phyloP scores from a whole-genome alignment of 2,113 vertebrate genomes.

The Mixornis gularis region DNA sequence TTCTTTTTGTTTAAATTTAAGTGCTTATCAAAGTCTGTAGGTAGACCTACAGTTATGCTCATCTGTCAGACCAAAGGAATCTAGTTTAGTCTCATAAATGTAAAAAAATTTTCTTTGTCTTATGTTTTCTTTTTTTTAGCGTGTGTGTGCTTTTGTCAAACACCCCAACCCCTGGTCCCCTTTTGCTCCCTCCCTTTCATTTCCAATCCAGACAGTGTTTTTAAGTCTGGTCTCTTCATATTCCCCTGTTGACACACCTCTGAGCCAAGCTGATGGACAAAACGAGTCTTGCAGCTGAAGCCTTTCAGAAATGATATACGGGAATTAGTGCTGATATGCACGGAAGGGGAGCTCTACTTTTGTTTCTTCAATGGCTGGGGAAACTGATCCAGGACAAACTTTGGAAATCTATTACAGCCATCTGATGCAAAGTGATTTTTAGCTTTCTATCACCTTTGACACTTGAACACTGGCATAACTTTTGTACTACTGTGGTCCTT shows the following conservation, averaged over 20 bases:
- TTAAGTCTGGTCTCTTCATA: slow-evolving; percentile 20
- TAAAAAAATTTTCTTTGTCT: not conserved
- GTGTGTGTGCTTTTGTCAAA: not conserved
- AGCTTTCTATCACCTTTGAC: slow-evolving; percentile 35
- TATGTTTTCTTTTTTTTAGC: not conserved
- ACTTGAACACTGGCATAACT: slow-evolving; percentile 7
- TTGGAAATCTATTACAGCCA: slow-evolving; percentile 16
- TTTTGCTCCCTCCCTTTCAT: not conserved
- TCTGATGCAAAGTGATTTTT: slow-evolving; percentile 40
- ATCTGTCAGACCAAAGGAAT: slow-evolving; percentile 53
- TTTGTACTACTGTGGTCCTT: not conserved
- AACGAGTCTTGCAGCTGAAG: not conserved
- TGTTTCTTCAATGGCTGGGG: slow-evolving; percentile 10
- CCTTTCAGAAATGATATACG: slow-evolving; percentile 21
- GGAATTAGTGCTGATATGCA: slow-evolving; percentile 43
- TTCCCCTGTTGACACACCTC: slow-evolving; percentile 23
- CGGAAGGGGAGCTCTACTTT: not conserved
- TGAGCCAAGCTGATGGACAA: slow-evolving; percentile 10
- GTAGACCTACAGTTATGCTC: slow-evolving; percentile 10
- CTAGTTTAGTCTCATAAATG: slow-evolving; percentile 38
- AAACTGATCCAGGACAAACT: slow-evolving; percentile 29
- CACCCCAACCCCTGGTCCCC: fast-evolving
- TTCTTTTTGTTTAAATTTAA: slow-evolving; percentile 65
- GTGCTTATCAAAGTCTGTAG: slow-evolving; percentile 64
- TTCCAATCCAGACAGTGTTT: slow-evolving; percentile 36